Evolutionary conservation across 2,888 invertebrate genomes (phyloP).

Genomic region (Drosophila bunnanda): DNA sequence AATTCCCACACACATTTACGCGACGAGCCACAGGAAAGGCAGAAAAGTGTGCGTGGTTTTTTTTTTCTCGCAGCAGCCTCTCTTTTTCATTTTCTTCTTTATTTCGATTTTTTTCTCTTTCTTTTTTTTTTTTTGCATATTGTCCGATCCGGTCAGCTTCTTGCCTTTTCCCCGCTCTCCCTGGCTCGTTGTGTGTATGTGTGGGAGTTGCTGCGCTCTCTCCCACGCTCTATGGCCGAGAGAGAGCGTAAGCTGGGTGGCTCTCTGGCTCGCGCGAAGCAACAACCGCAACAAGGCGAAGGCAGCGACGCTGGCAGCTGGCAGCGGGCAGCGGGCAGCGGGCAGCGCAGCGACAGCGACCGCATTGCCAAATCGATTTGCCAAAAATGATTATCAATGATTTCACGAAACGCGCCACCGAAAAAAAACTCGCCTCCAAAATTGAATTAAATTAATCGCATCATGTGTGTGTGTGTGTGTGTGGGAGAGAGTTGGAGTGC

Average conservation of each 20-base stretch:
- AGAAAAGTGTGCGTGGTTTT: slow-evolving; percentile 55
- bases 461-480: slow-evolving; percentile 42
- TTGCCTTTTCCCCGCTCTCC: slow-evolving; percentile 12
- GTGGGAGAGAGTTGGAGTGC: not conserved
- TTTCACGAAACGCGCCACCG: slow-evolving; percentile 67
- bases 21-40: slow-evolving; percentile 18
- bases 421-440: slow-evolving; percentile 27
- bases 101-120: slow-evolving; percentile 22
- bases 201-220: slow-evolving; percentile 65
- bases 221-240: not conserved
- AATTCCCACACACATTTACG: slow-evolving; percentile 45
- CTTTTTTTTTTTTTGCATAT: slow-evolving; percentile 72
- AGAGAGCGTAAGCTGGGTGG: slow-evolving; percentile 42
- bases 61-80: slow-evolving; percentile 54
- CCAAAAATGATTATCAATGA: slow-evolving; percentile 78
- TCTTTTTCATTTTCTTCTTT: slow-evolving; percentile 55
- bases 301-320: slow-evolving; percentile 19
- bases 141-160: slow-evolving; percentile 54
- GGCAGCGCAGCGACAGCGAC: slow-evolving; percentile 41
- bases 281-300: slow-evolving; percentile 63
- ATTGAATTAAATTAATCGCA: slow-evolving; percentile 77
- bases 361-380: slow-evolving; percentile 74
- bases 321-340: slow-evolving; percentile 17
- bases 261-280: slow-evolving; percentile 59
- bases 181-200: slow-evolving; percentile 56